Percentiles rank a stretch among this genome's conserved stretches.
phyloP scores from a whole-genome alignment of 2,797 vertebrate genomes.

The Cryptoprocta ferox region DNA sequence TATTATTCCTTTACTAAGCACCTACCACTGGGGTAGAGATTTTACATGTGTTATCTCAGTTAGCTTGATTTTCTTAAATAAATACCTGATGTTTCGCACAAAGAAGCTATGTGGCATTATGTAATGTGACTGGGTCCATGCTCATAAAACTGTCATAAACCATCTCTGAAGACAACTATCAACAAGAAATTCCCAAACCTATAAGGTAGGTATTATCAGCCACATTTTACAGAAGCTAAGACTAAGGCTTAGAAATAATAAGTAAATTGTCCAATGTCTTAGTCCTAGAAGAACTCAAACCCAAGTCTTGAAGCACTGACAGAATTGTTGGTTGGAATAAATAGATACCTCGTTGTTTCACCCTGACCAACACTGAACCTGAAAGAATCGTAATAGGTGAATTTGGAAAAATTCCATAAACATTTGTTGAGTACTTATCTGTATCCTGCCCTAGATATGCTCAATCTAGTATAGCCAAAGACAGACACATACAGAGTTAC shows the following conservation, averaged over 20 bases:
- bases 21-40: neutral
- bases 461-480: neutral
- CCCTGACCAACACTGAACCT: neutral
- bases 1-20: neutral
- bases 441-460: neutral
- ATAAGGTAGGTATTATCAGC: neutral
- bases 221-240: neutral
- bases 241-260: neutral
- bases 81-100: neutral
- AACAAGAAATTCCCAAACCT: constrained; percentile 4
- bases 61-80: constrained; percentile 26
- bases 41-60: neutral
- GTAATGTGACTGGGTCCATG: neutral
- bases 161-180: neutral
- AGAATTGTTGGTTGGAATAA: neutral
- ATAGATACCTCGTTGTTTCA: neutral
- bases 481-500: neutral
- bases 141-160: neutral
- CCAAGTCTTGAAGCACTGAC: neutral
- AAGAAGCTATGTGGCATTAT: neutral
- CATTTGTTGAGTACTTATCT: neutral
- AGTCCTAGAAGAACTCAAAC: neutral
- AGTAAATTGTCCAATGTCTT: neutral
- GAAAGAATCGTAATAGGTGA: neutral
- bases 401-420: neutral